These are phyloP conservation scores for Hyla sarda DNA, from an alignment of 2,113 vertebrate genomes.

Conservation along the genomic window DNA sequence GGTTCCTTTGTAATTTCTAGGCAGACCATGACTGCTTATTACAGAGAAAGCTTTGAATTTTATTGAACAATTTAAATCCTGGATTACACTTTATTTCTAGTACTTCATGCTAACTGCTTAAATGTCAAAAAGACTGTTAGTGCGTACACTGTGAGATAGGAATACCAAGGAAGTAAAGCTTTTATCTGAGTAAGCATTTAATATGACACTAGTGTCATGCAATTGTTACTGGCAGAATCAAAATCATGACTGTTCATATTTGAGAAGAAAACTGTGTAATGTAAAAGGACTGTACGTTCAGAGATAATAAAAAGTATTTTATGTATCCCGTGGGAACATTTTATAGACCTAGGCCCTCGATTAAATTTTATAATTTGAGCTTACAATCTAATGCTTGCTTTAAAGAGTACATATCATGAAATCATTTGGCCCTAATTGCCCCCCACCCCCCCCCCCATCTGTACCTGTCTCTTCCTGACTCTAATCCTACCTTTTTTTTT, in stretches of 20 bases:
- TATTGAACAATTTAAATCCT: conserved; percentile 30
- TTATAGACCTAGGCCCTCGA: too few relatives aligned
- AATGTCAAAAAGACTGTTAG: conserved; percentile 31
- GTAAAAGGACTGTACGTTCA: too few relatives aligned
- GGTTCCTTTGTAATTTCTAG: conserved; percentile 32
- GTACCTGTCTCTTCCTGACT: too few relatives aligned
- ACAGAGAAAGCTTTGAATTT: conserved; percentile 21
- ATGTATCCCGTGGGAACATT: too few relatives aligned
- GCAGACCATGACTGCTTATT: conserved; percentile 38
- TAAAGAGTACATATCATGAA: too few relatives aligned
- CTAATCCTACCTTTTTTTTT: too few relatives aligned
- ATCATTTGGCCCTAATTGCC: too few relatives aligned
- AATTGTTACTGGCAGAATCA: neutral
- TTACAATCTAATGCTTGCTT: too few relatives aligned
- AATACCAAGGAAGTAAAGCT: conserved; percentile 23
- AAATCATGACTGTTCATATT: neutral
- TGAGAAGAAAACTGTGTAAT: too few relatives aligned
- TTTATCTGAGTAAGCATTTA: neutral
- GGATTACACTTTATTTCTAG: conserved; percentile 43
- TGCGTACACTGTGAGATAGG: neutral
- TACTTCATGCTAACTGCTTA: conserved; percentile 29
- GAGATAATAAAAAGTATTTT: too few relatives aligned
- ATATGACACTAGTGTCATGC: neutral
- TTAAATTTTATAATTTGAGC: too few relatives aligned
- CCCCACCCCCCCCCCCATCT: too few relatives aligned